Percentiles rank a stretch among this genome's conserved stretches.
Conservation (phyloP, 2,797 vertebrate species). For the Glossophaga mutica region DNA sequence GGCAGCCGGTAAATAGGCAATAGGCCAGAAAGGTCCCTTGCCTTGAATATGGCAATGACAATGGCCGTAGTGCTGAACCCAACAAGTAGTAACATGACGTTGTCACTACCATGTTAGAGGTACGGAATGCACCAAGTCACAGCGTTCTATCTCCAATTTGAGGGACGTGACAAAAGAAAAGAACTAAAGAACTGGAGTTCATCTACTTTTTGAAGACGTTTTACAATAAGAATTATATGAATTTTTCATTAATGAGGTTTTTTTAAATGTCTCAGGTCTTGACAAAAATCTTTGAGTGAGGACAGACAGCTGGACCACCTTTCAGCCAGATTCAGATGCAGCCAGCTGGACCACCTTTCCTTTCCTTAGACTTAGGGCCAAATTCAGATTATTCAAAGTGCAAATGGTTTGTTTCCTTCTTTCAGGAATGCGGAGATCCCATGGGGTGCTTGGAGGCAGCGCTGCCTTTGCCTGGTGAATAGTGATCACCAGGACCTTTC, state of each 20-base stretch:
- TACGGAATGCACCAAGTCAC: no score
- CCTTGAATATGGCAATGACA: not conserved
- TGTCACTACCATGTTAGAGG: not conserved
- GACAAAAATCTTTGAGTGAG: not conserved
- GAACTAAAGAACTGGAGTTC: not conserved
- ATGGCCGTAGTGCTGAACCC: not conserved
- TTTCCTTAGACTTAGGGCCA: not conserved
- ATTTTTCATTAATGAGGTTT: not conserved
- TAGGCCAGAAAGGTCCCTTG: not conserved
- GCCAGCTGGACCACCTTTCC: not conserved
- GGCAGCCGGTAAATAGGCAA: not conserved
- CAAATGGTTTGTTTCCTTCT: not conserved
- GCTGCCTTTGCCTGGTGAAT: not conserved
- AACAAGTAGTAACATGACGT: not conserved
- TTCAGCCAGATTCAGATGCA: not conserved
- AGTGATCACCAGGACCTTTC: not conserved
- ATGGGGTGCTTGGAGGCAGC: accelerated
- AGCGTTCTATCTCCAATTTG: not conserved
- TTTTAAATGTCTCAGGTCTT: not conserved
- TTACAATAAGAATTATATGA: not conserved
- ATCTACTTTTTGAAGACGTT: not conserved
- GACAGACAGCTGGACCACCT: not conserved
- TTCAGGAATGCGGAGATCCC: not conserved
- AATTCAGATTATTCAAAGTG: not conserved
- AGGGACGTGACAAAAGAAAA: not conserved